A percentile compares a stretch with the other conserved stretches of the same genome.
These are phyloP conservation scores for Anticlea derivata DNA, from an alignment of 2,888 invertebrate species.

Conservation along the genomic window DNA sequence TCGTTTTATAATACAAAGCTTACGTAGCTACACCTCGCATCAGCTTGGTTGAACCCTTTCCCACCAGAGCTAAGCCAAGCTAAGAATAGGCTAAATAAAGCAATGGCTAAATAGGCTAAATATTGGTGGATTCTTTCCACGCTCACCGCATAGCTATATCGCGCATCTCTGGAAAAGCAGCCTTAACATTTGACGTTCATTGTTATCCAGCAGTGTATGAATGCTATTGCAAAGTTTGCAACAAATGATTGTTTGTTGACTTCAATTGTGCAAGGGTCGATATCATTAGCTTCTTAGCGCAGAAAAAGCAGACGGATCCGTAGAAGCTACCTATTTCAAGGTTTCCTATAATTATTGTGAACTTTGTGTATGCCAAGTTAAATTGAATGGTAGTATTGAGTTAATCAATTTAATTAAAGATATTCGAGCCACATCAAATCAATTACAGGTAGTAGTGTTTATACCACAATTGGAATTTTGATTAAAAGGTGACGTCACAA, in stretches of 20 bases:
- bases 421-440: background rate
- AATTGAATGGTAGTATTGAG: conserved; percentile 11
- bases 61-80: too few relatives aligned
- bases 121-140: too few relatives aligned
- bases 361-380: conserved; percentile 12
- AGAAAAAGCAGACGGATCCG: background rate
- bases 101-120: too few relatives aligned
- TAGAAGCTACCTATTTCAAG: conserved; percentile 6
- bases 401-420: conserved; percentile 1
- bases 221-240: background rate
- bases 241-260: conserved; percentile 3
- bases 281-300: conserved; percentile 1
- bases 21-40: too few relatives aligned
- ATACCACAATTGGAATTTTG: conserved; percentile 13
- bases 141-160: too few relatives aligned
- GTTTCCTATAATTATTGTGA: background rate
- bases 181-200: too few relatives aligned
- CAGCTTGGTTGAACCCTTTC: too few relatives aligned
- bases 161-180: too few relatives aligned
- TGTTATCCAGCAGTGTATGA: too few relatives aligned
- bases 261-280: conserved; percentile 1
- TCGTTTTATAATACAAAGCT: too few relatives aligned
- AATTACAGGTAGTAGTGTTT: conserved; percentile 5
- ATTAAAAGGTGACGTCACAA: background rate
- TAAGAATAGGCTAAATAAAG: too few relatives aligned